These are phyloP conservation scores for Hypanus sabinus DNA, from an alignment of 2,113 vertebrate species.

Conservation along the genomic window DNA sequence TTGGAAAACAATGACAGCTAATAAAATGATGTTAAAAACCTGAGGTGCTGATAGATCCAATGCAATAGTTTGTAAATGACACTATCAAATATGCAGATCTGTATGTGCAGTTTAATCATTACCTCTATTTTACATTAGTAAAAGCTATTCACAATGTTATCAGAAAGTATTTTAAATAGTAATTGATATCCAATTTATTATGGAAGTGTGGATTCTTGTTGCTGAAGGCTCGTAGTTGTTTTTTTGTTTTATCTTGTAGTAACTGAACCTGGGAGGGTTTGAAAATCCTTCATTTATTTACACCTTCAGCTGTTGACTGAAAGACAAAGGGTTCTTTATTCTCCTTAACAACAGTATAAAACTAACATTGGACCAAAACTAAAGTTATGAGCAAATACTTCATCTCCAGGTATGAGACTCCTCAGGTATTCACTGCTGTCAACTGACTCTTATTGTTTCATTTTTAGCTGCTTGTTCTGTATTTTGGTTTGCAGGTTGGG, in stretches of 20 bases:
- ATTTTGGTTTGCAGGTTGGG: too few relatives aligned
- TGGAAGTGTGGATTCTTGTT: background rate
- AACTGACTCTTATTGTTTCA: too few relatives aligned
- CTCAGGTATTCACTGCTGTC: too few relatives aligned
- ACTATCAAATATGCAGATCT: background rate
- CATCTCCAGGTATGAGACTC: too few relatives aligned
- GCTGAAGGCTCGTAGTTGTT: background rate
- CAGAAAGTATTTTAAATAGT: background rate
- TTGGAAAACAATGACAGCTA: background rate
- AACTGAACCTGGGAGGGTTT: background rate
- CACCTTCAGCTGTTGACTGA: background rate
- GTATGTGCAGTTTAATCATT: background rate
- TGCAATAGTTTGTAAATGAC: background rate
- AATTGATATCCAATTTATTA: background rate
- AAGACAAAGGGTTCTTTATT: background rate
- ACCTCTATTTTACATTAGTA: background rate
- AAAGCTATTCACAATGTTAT: background rate
- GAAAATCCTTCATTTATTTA: background rate
- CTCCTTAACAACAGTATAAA: too few relatives aligned
- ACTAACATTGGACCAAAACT: too few relatives aligned
- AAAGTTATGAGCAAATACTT: too few relatives aligned
- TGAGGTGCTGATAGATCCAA: background rate
- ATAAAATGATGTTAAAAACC: background rate
- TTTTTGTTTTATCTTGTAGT: background rate
- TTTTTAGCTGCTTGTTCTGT: too few relatives aligned